Evolutionary conservation across 2,797 vertebrate genomes (phyloP).

Genomic region (Apodemus agrarius): DNA sequence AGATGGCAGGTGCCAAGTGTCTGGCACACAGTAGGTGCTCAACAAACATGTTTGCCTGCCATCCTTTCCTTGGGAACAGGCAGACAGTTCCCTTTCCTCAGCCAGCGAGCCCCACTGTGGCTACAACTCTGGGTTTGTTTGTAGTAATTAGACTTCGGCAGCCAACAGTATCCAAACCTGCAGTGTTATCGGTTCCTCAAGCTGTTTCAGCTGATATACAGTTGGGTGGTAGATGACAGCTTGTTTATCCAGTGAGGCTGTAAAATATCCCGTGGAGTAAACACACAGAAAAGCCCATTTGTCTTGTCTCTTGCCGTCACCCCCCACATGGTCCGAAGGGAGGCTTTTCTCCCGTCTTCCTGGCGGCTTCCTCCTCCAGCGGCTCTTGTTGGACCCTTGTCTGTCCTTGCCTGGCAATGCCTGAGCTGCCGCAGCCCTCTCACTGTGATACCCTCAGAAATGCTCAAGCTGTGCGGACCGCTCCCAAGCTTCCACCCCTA

Average conservation of each 20-base stretch:
- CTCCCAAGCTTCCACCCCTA: neutral
- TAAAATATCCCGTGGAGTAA: constrained; percentile 69
- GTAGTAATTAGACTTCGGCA: constrained; percentile 82
- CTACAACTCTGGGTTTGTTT: constrained; percentile 82
- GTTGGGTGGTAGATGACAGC: constrained; percentile 75
- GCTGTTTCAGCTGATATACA: constrained; percentile 79
- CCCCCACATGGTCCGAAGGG: neutral
- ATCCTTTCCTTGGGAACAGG: neutral
- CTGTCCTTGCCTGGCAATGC: no score
- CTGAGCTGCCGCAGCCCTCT: neutral
- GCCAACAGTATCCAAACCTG: constrained; percentile 77
- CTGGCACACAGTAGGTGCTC: constrained; percentile 38
- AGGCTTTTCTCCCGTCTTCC: neutral
- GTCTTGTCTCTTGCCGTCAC: constrained; percentile 66
- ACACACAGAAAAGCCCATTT: constrained; percentile 70
- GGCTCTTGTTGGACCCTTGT: neutral
- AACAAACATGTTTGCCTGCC: neutral
- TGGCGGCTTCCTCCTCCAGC: neutral
- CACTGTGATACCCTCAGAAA: neutral
- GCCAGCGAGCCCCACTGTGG: constrained; percentile 66
- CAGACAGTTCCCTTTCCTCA: neutral
- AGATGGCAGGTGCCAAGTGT: neutral
- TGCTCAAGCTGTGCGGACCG: accelerated
- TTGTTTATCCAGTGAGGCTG: constrained; percentile 80
- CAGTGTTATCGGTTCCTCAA: constrained; percentile 64